Conservation (phyloP, 2,888 invertebrate species). For the Sturmia bella region DNA sequence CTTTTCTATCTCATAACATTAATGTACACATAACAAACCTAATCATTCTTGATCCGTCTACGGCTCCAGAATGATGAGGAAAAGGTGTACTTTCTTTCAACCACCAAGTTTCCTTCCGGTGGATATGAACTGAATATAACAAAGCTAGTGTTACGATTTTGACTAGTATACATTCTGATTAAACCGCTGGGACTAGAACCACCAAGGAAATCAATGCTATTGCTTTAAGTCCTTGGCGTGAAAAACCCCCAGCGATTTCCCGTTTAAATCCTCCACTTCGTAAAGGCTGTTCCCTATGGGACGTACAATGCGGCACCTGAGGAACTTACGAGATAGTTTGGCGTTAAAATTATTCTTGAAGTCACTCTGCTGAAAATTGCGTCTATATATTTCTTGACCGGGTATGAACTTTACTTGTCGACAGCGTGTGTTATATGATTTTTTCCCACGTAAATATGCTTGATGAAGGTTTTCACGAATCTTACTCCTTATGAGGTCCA, state of each 20-base stretch:
- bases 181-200: background rate
- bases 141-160: no score
- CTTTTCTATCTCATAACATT: no score
- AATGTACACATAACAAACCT: no score
- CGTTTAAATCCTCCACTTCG: background rate
- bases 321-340: background rate
- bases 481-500: background rate
- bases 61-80: no score
- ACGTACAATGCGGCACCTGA: background rate
- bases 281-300: background rate
- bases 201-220: background rate
- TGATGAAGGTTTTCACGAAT: background rate
- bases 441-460: background rate
- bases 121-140: no score
- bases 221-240: background rate
- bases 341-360: background rate
- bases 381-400: background rate
- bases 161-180: no score
- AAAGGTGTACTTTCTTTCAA: background rate
- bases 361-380: background rate
- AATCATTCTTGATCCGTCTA: no score
- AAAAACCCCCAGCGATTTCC: background rate
- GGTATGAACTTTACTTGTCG: background rate
- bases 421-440: background rate
- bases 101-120: background rate